A percentile compares a stretch with the other conserved stretches of the same genome.
phyloP scores from a whole-genome alignment of 2,888 invertebrate genomes.

The Oxystoma pomonae region DNA sequence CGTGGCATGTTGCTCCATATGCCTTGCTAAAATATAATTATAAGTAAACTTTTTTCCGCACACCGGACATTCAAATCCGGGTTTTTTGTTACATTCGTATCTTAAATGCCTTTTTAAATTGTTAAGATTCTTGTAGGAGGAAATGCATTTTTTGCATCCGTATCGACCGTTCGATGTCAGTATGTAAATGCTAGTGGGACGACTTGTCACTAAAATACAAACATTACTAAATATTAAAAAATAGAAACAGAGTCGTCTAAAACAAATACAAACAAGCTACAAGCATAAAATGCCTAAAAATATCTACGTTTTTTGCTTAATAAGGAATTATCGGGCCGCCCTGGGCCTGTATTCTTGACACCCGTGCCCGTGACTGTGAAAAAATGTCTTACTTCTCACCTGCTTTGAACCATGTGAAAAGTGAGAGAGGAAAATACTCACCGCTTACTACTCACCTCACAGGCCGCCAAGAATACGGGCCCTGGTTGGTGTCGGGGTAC shows the following conservation, averaged over 20 bases:
- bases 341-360: too few relatives aligned
- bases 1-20: background rate
- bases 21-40: conserved; percentile 18
- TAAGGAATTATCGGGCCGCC: too few relatives aligned
- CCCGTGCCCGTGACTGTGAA: too few relatives aligned
- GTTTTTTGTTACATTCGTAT: conserved; percentile 22
- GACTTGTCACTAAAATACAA: background rate
- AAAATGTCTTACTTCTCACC: too few relatives aligned
- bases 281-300: too few relatives aligned
- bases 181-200: conserved; percentile 2
- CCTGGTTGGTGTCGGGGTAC: too few relatives aligned
- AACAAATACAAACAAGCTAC: too few relatives aligned
- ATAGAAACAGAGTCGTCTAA: background rate
- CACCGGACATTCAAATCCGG: conserved; percentile 19
- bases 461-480: too few relatives aligned
- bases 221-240: background rate
- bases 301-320: too few relatives aligned
- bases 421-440: too few relatives aligned
- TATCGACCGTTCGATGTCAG: conserved; percentile 16
- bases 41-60: conserved; percentile 20
- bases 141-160: conserved; percentile 19
- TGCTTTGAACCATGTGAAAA: too few relatives aligned
- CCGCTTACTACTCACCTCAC: too few relatives aligned
- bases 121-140: conserved; percentile 19
- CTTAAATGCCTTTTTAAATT: conserved; percentile 21